Percentiles rank a stretch among this genome's conserved stretches.
phyloP scores from a whole-genome alignment of 2,888 invertebrate genomes.

The Callinectes sapidus region DNA sequence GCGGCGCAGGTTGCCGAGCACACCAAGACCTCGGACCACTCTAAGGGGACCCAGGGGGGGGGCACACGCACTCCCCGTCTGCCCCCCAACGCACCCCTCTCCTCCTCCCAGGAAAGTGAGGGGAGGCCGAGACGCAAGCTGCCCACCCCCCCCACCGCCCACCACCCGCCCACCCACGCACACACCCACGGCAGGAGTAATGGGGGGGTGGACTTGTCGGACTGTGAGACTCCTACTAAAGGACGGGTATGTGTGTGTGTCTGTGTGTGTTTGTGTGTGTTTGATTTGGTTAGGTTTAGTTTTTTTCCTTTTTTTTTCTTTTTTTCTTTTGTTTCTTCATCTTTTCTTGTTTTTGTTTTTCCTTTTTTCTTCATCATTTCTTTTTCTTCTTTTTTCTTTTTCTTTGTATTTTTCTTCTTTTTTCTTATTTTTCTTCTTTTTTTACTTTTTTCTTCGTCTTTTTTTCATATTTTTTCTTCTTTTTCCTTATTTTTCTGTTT shows the following conservation, averaged over 20 bases:
- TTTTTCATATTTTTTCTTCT: no score
- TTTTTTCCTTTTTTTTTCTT: no score
- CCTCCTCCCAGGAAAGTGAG: slow-evolving; percentile 65
- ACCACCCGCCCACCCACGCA: background rate
- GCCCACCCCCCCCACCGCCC: slow-evolving; percentile 72
- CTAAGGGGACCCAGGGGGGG: slow-evolving; percentile 38
- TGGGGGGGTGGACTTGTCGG: background rate
- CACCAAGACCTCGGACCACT: slow-evolving; percentile 59
- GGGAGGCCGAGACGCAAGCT: slow-evolving; percentile 72
- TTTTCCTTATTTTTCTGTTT: no score
- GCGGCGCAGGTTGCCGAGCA: slow-evolving; percentile 77
- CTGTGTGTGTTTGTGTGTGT: background rate
- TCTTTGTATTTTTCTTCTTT: no score
- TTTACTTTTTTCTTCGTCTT: no score
- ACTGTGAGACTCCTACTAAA: background rate
- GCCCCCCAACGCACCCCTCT: slow-evolving; percentile 39
- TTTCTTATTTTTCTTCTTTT: no score
- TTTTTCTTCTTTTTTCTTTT: no score
- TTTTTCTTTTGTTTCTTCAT: no score
- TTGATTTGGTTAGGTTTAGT: no score
- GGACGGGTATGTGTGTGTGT: slow-evolving; percentile 41
- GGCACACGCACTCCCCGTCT: background rate
- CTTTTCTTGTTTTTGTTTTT: no score
- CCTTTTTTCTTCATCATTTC: no score
- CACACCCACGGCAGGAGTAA: background rate